Conservation (phyloP, 2,797 vertebrate genomes). For the Emydoidea blandingii region DNA sequence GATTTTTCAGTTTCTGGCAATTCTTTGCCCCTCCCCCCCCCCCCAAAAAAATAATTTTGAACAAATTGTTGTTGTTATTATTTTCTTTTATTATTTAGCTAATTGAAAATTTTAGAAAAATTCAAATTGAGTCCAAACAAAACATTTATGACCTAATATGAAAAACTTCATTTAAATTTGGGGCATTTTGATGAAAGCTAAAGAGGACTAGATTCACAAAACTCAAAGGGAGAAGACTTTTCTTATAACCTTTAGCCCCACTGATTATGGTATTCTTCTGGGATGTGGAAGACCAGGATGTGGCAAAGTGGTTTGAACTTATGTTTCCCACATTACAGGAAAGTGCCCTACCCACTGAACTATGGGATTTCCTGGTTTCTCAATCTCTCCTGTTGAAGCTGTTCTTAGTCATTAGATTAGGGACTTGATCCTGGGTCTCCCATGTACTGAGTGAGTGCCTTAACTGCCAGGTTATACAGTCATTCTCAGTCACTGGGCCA, state of each 20-base stretch:
- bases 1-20: too few relatives aligned
- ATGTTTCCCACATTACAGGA: not conserved
- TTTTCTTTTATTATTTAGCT: not conserved
- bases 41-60: not conserved
- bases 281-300: not conserved
- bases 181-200: not conserved
- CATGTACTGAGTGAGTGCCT: not conserved
- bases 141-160: not conserved
- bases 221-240: not conserved
- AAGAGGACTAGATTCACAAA: not conserved
- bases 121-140: too few relatives aligned
- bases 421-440: not conserved
- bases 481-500: not conserved
- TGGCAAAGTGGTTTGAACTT: not conserved
- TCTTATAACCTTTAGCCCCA: not conserved
- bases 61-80: too few relatives aligned
- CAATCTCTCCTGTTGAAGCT: not conserved
- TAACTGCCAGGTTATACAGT: not conserved
- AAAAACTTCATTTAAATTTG: not conserved
- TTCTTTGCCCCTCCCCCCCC: rapidly evolving
- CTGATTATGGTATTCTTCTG: not conserved
- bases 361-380: not conserved
- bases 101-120: not conserved
- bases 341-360: not conserved
- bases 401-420: not conserved